Evolutionary conservation across 2,797 vertebrate species (phyloP).

Genomic region (Anniella stebbinsi): DNA sequence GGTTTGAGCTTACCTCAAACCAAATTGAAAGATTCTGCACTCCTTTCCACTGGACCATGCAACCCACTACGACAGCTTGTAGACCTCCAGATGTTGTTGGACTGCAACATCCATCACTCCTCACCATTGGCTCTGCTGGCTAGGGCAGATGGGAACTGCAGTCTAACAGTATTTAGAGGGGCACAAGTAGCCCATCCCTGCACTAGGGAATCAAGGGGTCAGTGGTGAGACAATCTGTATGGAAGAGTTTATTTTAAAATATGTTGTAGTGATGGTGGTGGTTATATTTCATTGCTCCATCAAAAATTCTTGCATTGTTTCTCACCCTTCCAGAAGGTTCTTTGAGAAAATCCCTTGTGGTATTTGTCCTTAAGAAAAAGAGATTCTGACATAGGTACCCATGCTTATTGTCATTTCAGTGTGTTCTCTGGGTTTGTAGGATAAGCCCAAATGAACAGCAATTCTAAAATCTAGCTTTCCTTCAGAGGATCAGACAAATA

Average conservation of each 20-base stretch:
- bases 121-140: too few relatives aligned
- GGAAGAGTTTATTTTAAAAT: not conserved
- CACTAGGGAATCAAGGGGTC: not conserved
- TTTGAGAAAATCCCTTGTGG: not conserved
- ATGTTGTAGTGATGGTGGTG: not conserved
- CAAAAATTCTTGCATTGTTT: not conserved
- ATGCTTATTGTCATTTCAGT: not conserved
- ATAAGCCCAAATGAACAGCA: not conserved
- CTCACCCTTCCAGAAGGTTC: not conserved
- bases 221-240: not conserved
- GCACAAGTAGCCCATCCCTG: too few relatives aligned
- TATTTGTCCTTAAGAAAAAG: not conserved
- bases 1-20: not conserved
- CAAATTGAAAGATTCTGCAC: not conserved
- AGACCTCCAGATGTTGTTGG: too few relatives aligned
- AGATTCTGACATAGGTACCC: not conserved
- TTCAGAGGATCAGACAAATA: not conserved
- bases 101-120: too few relatives aligned
- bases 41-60: not conserved
- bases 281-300: not conserved
- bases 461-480: not conserved
- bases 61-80: too few relatives aligned
- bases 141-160: too few relatives aligned
- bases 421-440: not conserved
- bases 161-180: too few relatives aligned